These are phyloP conservation scores for Hyperoodon ampullatus DNA, from an alignment of 2,113 vertebrate species.

Conservation along the genomic window DNA sequence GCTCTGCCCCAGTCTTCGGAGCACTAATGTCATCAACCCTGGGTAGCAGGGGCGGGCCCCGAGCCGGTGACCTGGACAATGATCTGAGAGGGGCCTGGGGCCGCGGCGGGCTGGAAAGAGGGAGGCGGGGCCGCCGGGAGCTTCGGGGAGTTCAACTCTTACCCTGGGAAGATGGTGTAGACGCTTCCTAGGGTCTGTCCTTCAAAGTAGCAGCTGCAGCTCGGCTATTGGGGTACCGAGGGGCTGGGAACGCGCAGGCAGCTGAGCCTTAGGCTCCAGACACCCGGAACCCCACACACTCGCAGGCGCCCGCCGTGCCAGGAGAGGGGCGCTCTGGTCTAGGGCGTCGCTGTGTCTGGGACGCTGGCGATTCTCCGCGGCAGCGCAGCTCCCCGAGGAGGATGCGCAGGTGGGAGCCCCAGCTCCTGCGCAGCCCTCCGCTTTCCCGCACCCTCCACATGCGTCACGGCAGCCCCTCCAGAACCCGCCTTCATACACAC, in stretches of 20 bases:
- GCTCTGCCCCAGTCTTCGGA: no score
- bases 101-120: no score
- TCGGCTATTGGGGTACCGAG: fast-evolving
- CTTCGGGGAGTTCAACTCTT: background rate
- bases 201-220: background rate
- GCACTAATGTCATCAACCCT: background rate
- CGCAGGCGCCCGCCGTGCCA: fast-evolving
- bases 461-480: background rate
- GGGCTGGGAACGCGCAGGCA: no score
- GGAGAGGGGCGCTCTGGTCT: background rate
- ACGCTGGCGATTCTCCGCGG: fast-evolving
- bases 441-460: background rate
- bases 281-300: background rate
- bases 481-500: background rate
- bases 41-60: background rate
- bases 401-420: background rate
- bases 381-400: background rate
- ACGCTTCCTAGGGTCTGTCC: background rate
- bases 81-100: background rate
- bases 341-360: fast-evolving
- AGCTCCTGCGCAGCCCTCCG: background rate
- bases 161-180: background rate
- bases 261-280: background rate
- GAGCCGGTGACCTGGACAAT: background rate
- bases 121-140: background rate